Base-by-base conservation (phyloP, 2,113 vertebrate genomes). In the Ancistrus triradiatus region DNA sequence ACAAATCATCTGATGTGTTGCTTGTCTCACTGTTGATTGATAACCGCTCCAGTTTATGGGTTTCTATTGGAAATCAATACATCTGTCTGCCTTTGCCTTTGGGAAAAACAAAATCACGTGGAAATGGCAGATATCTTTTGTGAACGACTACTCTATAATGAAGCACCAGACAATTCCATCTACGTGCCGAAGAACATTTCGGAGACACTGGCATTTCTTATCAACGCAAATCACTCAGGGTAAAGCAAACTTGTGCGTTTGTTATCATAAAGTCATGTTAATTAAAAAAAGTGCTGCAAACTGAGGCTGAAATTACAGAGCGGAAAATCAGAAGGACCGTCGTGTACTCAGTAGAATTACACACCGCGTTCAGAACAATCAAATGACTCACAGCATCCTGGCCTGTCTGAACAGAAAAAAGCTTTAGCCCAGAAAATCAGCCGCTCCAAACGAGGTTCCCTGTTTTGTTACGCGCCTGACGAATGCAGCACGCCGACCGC, bases 401-500 rank as follows among this genome's bases (percentile, higher is more conserved):
- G 8, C 19, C 21, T 25, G 19, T 49, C 21, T 31, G 49, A 33
- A 52, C 9, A 52, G 50, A 52, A 52, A 43, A 33, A 52, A 27
- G 31, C 10, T 19, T 40, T 40, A 10, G 33, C 46, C 27, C 35
- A 60, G 15, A 28, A 35, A 44, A 46, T 44, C 49, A 37, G 49
- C 4, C 8, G 49, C 3, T 25, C 18, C 38, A 51, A 35, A 51
- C 43, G 27, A 49, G 15, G 28, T 67, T 67, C 19, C 38, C 31
- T 58, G 37, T 51, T 57, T 40, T 67, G 64, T 67, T 62, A 62
- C 44, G 37, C 35, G 15, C 44, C 62, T 63, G 62, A 19, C 44
- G 27, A 72, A 50, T 72, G 62, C 50, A 44, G 33, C 57, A 43
- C 17, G 14, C 9, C 11, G 37, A 48, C 27, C 27, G 18, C 22